Evolutionary conservation across 2,113 vertebrate genomes (phyloP).

Genomic region (Dromiciops gliroides): DNA sequence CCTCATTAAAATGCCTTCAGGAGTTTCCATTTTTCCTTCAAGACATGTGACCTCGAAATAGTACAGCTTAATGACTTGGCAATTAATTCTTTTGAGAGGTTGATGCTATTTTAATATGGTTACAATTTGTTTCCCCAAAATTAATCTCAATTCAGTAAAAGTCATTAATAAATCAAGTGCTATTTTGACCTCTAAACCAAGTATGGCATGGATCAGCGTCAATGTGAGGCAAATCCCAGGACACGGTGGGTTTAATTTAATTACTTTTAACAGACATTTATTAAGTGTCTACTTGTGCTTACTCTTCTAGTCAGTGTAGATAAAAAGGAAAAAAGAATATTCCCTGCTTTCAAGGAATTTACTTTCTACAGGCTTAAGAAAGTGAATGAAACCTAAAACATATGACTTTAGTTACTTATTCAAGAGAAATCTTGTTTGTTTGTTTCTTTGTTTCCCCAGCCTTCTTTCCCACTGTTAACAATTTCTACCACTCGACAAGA

Average conservation of each 20-base stretch:
- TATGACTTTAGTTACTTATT: background rate
- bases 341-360: background rate
- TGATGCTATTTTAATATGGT: slow-evolving; percentile 41
- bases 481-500: background rate
- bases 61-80: slow-evolving; percentile 35
- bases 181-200: background rate
- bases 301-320: background rate
- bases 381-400: background rate
- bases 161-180: slow-evolving; percentile 19
- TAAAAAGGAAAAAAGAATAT: background rate
- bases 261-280: background rate
- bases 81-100: slow-evolving; percentile 42
- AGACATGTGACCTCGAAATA: slow-evolving; percentile 42
- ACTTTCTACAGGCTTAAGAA: background rate
- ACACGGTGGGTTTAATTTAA: background rate
- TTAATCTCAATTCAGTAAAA: slow-evolving; percentile 46
- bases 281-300: background rate
- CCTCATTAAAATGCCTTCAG: slow-evolving; percentile 40
- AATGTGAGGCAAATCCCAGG: background rate
- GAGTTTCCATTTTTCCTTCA: slow-evolving; percentile 14
- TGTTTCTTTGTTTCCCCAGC: background rate
- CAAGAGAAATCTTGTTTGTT: slow-evolving; percentile 3
- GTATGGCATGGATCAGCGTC: background rate
- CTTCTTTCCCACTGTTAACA: slow-evolving; percentile 31
- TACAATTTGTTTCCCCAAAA: slow-evolving; percentile 49